These are phyloP conservation scores for Pygmarrhopalites habei DNA, from an alignment of 1,140 invertebrate species.

Conservation along the genomic window DNA sequence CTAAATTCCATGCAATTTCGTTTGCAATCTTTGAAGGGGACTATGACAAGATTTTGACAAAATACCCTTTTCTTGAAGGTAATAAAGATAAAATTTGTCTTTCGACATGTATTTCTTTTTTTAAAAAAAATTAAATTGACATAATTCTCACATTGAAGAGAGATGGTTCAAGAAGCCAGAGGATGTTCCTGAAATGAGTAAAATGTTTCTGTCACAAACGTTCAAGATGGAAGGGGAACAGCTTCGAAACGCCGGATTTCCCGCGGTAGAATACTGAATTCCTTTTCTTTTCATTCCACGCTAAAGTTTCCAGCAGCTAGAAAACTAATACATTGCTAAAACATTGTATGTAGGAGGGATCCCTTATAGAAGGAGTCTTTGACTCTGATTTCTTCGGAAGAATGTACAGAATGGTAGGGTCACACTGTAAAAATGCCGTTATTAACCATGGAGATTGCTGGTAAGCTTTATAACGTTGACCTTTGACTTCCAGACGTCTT, in stretches of 20 bases:
- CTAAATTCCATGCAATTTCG: constrained; percentile 44
- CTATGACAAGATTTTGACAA: constrained; percentile 22
- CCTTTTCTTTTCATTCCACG: no score
- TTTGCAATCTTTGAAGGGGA: constrained; percentile 42
- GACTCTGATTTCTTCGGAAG: background rate
- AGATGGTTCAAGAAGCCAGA: constrained; percentile 23
- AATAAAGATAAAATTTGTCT: no score
- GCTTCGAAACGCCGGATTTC: constrained; percentile 7
- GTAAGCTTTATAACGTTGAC: no score
- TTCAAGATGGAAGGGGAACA: constrained; percentile 8
- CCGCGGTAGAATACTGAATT: no score
- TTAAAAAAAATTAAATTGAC: no score
- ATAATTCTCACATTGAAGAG: no score
- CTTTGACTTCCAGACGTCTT: no score
- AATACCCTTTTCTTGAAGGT: constrained; percentile 41
- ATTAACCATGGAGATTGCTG: constrained; percentile 59
- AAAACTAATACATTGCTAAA: no score
- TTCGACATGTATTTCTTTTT: no score
- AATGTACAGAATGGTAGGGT: background rate
- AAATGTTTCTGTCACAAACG: constrained; percentile 1
- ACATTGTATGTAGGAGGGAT: constrained; percentile 1
- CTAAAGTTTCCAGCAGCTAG: no score
- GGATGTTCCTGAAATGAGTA: background rate
- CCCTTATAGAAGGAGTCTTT: constrained; percentile 5
- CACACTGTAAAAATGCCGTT: constrained; percentile 24